Base-by-base conservation (phyloP, 2,888 invertebrate genomes). In the Cryptocheilus praepositus region DNA sequence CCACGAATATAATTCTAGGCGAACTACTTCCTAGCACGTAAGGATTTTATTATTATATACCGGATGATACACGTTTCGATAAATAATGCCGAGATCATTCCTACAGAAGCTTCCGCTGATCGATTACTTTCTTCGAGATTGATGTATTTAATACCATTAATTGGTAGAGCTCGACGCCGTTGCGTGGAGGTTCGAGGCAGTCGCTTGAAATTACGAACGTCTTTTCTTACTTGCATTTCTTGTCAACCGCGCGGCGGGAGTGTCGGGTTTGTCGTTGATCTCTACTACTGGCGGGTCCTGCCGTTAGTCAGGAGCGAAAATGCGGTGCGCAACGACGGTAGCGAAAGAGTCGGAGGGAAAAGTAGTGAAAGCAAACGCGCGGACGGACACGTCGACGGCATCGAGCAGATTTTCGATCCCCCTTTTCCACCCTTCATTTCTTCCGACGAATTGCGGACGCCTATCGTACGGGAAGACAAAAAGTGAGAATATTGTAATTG, bases 41-140 rank as follows among this genome's bases (percentile, higher is more conserved):
- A 81, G 36, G 79, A 49, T 79, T 80, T 77, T 74, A 80, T 62
- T 77, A 77, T 79, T 67, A 67, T 62, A 67, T 59, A 43, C 45
- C 36, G 36, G 36, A 36, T 36, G 36, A 36, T 36, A 36, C 36
- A 36, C 36, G 36, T 8, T 36, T 36, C 36, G 36, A 36, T 36
- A 11, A 36, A 36, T 11, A 36, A 11, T 36, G 36, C 36, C 36
- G 55, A 59, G 58, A 56, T 25, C 21, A 49, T 18, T 18, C 49
- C 18, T 18, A 49, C 49, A 53, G 3, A 22, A 7, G 36, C 36
- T 11, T 36, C 36, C 36, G 36, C 36, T 11, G 36, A 36, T 36
- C 36, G 11, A 36, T 36, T 36, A 36, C 36, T 11, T 36, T 36
- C 7, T 36, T 36, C 36, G 36, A 36, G 36, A 36, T 36, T 11